Evolutionary conservation across 1,140 invertebrate species (phyloP), one percentile per base, ranked within the genome.

Genomic region (Pseudomyrmex flavicornis): DNA sequence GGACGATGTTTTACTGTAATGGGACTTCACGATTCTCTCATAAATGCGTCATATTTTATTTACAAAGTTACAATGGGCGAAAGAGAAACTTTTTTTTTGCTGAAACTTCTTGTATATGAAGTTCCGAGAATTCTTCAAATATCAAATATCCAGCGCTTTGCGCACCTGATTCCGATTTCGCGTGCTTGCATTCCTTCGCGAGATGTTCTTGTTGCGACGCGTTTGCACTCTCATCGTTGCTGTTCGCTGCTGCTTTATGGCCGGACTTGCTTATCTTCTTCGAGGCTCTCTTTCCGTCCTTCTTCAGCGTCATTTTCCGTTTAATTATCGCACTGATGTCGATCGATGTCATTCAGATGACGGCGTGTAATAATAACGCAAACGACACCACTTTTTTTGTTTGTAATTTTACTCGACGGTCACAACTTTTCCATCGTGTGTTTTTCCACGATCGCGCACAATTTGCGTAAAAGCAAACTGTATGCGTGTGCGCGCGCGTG

Each of bases 221-320:
- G 77, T 85, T 89, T 62, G 22, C 66, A 46, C 22, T 68, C 17
- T 69, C 75, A 35, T 58, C 75, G 9, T 22, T 61, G 2, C 54
- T 62, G 59, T 26, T 56, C 58, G 79, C 61, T 50, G 66, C 62
- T 85, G 35, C 35, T 35, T 88, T 91, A 74, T 82, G 63, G 68
- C 13, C n/a, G 5, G 58, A 20, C 22, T 85, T 84, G 56, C 56
- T 72, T 50, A 73, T 46, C 63, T 89, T 90, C 59, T 85, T 91
- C 73, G 75, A 62, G n/a, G 80, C 80, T 63, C 74, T 89, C 72
- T 88, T 90, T 50, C 82, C 82, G 56, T 92, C 90, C 69, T 90
- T 92, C 69, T 85, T 89, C 35, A 89, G 70, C 73, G 91, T 92
- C 90, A 91, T 92, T 79, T 84, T 56, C 26, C 35, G 8, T 12